phyloP scores from a whole-genome alignment of 92 coral and sea anemone genomes.

The Zoanthus sociatus region DNA sequence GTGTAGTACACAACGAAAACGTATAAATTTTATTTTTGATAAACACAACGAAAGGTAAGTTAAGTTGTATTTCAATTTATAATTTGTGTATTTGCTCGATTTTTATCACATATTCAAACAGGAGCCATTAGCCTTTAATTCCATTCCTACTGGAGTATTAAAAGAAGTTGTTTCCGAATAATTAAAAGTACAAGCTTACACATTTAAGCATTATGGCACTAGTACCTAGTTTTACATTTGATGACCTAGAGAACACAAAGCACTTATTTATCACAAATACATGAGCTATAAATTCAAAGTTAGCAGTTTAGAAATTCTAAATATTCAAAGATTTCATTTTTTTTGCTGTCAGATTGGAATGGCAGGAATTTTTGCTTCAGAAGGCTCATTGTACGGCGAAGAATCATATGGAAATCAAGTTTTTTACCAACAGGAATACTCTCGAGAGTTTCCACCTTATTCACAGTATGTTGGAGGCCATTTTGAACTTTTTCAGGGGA shows the following conservation, averaged over 20 bases:
- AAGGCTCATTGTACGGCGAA: slow-evolving; percentile 34
- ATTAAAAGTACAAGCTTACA: neutral
- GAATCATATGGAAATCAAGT: slow-evolving; percentile 43
- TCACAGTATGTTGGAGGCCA: slow-evolving; percentile 17
- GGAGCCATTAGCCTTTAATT: neutral
- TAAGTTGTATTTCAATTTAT: neutral
- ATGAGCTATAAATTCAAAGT: neutral
- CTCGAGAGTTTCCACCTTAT: slow-evolving; percentile 35
- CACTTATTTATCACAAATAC: neutral
- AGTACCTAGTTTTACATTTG: neutral
- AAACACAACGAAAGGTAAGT: neutral
- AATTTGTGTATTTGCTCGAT: neutral
- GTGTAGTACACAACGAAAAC: slow-evolving; percentile 20
- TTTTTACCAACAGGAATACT: slow-evolving; percentile 28
- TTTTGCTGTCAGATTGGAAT: slow-evolving; percentile 13
- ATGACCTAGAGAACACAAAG: neutral
- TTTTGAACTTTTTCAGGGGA: slow-evolving; percentile 19
- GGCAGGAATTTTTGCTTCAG: slow-evolving; percentile 57
- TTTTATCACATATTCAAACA: neutral
- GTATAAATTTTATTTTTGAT: neutral
- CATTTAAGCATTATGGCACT: neutral
- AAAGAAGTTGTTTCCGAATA: neutral
- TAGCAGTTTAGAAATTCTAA: neutral
- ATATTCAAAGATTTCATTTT: neutral
- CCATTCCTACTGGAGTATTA: neutral